phyloP scores from a whole-genome alignment of 1,140 invertebrate genomes.

The Elysia chlorotica region DNA sequence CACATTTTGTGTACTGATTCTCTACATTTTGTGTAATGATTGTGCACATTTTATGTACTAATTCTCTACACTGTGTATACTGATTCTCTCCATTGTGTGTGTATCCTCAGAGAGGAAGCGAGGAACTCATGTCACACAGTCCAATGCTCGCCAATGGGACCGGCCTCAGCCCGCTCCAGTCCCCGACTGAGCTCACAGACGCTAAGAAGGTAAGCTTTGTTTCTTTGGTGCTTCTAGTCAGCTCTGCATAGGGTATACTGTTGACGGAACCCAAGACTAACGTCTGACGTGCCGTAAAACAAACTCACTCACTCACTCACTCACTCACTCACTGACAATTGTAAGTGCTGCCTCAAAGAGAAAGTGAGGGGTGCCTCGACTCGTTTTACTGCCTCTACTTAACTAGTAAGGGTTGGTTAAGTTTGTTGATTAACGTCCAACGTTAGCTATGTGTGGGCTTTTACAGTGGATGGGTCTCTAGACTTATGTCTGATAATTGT shows the following conservation, averaged over 20 bases:
- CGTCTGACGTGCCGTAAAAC: not conserved
- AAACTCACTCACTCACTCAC: not conserved
- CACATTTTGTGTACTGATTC: not conserved
- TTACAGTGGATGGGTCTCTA: too few relatives aligned
- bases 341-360: not conserved
- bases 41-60: not conserved
- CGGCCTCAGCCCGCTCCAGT: slow-evolving; percentile 72
- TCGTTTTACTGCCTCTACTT: not conserved
- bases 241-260: not conserved
- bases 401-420: too few relatives aligned
- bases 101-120: slow-evolving; percentile 82
- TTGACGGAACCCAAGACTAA: not conserved
- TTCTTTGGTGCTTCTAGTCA: not conserved
- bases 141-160: slow-evolving; percentile 91
- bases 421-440: too few relatives aligned
- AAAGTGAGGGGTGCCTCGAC: not conserved
- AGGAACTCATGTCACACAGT: slow-evolving; percentile 91
- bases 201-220: slow-evolving; percentile 84
- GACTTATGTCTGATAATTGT: too few relatives aligned
- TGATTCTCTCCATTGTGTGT: not conserved
- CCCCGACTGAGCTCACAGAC: slow-evolving; percentile 88
- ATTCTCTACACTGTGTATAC: not conserved
- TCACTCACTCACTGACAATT: not conserved
- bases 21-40: not conserved
- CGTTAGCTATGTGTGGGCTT: too few relatives aligned